Percentiles rank a stretch among this genome's conserved stretches.
Evolutionary conservation across 1,140 invertebrate species (phyloP).

Genomic region (Littorina saxatilis): DNA sequence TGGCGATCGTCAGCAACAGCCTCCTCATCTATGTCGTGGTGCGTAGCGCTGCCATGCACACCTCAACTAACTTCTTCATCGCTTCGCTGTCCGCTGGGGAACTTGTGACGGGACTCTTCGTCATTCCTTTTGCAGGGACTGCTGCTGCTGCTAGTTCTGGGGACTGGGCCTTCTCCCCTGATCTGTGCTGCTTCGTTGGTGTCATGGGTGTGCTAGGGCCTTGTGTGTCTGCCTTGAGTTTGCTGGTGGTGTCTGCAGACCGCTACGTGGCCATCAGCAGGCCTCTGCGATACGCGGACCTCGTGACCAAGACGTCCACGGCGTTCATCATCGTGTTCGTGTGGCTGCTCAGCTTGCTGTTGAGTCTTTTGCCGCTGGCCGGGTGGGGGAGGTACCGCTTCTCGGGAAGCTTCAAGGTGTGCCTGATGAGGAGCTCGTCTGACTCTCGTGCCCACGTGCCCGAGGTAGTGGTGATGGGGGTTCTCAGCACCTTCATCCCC

Average conservation of each 20-base stretch:
- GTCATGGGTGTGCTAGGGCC: conserved; percentile 41
- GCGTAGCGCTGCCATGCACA: conserved; percentile 41
- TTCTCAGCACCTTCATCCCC: conserved; percentile 42
- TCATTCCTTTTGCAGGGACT: conserved; percentile 41
- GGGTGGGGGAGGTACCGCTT: conserved; percentile 25
- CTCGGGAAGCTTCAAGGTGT: conserved; percentile 31
- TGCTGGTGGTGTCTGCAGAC: conserved; percentile 48
- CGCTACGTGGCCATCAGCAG: conserved; percentile 47
- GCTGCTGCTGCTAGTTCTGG: not conserved
- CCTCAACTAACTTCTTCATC: conserved; percentile 53
- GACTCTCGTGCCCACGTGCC: not conserved
- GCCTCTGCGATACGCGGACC: conserved; percentile 48
- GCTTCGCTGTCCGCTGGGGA: conserved; percentile 44
- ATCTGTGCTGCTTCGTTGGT: conserved; percentile 35
- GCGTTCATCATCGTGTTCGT: conserved; percentile 22
- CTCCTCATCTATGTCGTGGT: conserved; percentile 46
- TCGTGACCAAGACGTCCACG: conserved; percentile 34
- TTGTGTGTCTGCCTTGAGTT: conserved; percentile 39
- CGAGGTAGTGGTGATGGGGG: conserved; percentile 38
- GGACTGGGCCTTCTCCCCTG: conserved; percentile 32
- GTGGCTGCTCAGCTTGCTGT: conserved; percentile 37
- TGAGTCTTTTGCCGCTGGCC: conserved; percentile 38
- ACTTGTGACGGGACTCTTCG: conserved; percentile 41
- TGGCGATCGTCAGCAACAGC: conserved; percentile 40
- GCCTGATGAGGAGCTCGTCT: not conserved